Base-by-base conservation (phyloP, 2,888 invertebrate species). In the Scelioninae gen. 1 region DNA sequence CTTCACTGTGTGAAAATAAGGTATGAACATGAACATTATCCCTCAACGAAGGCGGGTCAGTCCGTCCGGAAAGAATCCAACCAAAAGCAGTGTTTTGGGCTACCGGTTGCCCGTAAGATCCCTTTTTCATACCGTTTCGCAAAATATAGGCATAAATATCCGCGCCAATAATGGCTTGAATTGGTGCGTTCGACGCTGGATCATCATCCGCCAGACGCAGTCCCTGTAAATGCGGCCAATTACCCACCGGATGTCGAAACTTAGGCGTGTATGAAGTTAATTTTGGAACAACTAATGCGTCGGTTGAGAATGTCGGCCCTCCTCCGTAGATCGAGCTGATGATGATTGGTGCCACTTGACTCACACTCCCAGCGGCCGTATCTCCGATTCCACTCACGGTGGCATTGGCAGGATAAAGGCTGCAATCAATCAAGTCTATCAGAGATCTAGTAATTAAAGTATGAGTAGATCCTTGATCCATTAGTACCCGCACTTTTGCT, bases 401-500 rank as follows among this genome's bases (percentile, higher is more conserved):
- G 4, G 38, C 40, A 31, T 34, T 32, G 7, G 31, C 15, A 5
- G 55, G 10, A 38, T 38, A 16, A 1, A 23, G 23, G 23, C 23
- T 23, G 23, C 23, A 23, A 23, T 2, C 23, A 23, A 23, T 23
- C 23, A 23, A 23, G 4, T 23, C 23, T 2, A 23, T 23, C 4
- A 23, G 23, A 2, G 23, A 23, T 23, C 23, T 23, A 4, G 23
- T 45, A 9, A 74, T 53, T 3, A 63, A 47, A 0, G 63, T 74
- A 29, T 63, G 62, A 1, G 72, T 72, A 0, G 72, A 62, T 1
- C 62, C 72, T 43, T 72, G 51, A 63, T 72, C 72, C 9, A 74
- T 13, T 0, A 74, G 15, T 0, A 53, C 71, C 3, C 71, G 58
- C 9, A 71, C 60, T 23, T 15, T 13, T 9, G 53, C 10, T n/a